phyloP scores from a whole-genome alignment of 2,113 vertebrate species.

The Gallinago media region DNA sequence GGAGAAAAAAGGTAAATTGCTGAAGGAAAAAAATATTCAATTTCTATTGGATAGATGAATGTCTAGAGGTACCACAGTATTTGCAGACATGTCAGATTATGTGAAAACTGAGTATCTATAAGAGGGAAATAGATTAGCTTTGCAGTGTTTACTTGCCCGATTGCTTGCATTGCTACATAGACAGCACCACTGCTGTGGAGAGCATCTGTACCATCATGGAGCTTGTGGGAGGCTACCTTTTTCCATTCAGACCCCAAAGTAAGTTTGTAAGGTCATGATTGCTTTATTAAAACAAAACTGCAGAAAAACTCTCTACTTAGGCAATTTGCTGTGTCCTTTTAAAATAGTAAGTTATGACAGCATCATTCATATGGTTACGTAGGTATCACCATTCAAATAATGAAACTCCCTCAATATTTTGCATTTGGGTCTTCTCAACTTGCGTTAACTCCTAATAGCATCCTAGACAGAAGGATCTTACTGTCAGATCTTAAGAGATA shows the following conservation, averaged over 20 bases:
- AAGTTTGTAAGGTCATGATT: neutral
- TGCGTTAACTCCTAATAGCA: neutral
- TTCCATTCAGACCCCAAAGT: neutral
- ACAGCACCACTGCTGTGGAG: neutral
- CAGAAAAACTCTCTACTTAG: neutral
- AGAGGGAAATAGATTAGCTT: neutral
- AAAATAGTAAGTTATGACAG: neutral
- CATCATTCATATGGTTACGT: neutral
- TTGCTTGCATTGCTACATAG: neutral
- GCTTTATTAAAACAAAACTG: neutral
- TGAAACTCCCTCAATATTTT: neutral
- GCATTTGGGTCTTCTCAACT: neutral
- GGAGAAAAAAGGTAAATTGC: neutral
- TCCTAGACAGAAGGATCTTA: neutral
- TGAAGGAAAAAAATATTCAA: neutral
- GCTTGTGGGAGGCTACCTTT: neutral
- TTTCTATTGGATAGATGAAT: neutral
- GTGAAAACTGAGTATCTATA: neutral
- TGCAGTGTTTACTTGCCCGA: neutral
- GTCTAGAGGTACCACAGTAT: neutral
- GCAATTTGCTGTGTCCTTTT: neutral
- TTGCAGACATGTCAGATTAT: neutral
- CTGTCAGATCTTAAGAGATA: neutral
- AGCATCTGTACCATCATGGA: rapidly evolving
- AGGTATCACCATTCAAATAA: neutral